Conservation (phyloP, 2,888 invertebrate genomes). For the Agrotis clavis region DNA sequence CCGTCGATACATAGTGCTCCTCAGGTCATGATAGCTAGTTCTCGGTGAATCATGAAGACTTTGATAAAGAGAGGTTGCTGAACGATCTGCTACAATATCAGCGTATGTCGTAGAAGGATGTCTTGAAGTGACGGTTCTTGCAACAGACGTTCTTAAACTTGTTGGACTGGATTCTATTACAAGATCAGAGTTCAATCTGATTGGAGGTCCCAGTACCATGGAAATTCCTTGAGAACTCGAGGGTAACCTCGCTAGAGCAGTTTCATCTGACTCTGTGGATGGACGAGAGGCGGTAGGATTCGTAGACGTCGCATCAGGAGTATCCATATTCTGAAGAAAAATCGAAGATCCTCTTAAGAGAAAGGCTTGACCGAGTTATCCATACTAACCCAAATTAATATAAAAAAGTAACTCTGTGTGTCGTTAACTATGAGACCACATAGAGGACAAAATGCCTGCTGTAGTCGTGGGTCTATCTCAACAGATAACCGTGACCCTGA, state of each 20-base stretch:
- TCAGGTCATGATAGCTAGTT: background rate
- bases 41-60: background rate
- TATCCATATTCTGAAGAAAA: constrained; percentile 2
- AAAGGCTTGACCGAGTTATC: background rate
- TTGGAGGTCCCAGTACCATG: constrained; percentile 35
- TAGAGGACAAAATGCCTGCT: too few species aligned
- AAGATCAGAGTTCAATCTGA: background rate
- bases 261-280: too few species aligned
- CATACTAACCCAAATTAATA: background rate
- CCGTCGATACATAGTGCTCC: background rate
- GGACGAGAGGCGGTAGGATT: background rate
- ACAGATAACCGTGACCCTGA: too few species aligned
- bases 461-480: too few species aligned
- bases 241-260: too few species aligned
- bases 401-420: background rate
- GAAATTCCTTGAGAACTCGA: constrained; percentile 17
- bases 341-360: background rate
- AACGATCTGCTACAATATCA: background rate
- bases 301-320: background rate
- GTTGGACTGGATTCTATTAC: background rate
- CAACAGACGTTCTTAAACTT: background rate
- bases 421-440: too few species aligned
- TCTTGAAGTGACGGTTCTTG: too few species aligned
- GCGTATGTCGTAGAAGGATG: background rate
- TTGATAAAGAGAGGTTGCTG: too few species aligned